Evolutionary conservation across 2,888 invertebrate species (phyloP).

Genomic region (Stenodema calcarata): DNA sequence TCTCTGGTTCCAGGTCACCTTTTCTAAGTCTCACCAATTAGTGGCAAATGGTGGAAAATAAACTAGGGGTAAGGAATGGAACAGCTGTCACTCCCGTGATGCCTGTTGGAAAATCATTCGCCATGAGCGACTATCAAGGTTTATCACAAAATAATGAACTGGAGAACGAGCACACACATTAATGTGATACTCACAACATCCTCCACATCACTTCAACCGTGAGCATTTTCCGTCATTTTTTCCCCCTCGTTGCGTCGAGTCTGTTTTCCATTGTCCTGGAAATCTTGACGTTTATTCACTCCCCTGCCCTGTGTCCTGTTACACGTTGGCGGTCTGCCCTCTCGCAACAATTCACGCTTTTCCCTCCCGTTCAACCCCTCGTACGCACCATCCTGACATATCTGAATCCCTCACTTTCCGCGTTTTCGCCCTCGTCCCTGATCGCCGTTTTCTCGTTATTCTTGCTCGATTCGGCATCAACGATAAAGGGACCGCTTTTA

Average conservation of each 20-base stretch:
- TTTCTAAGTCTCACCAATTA: too few relatives aligned
- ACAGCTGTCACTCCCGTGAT: too few relatives aligned
- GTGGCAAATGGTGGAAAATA: too few relatives aligned
- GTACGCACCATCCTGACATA: not conserved
- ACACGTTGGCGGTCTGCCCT: not conserved
- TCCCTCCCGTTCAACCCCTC: not conserved
- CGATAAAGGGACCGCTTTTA: not conserved
- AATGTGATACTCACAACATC: not conserved
- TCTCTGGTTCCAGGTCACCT: too few relatives aligned
- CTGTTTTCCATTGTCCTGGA: slow-evolving; percentile 4
- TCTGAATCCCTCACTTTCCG: not conserved
- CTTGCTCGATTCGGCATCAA: not conserved
- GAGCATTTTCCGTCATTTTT: not conserved
- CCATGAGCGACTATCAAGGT: too few relatives aligned
- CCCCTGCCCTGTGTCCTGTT: not conserved
- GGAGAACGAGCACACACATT: too few relatives aligned
- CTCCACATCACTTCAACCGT: not conserved
- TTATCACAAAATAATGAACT: too few relatives aligned
- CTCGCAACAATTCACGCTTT: not conserved
- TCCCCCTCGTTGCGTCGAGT: not conserved
- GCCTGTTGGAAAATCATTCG: too few relatives aligned
- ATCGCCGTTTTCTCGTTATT: not conserved
- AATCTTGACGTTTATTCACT: slow-evolving; percentile 21
- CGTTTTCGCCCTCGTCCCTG: too few relatives aligned
- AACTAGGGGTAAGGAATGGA: too few relatives aligned